Conservation (phyloP, 2,797 vertebrate genomes). For the Lemur catta region DNA sequence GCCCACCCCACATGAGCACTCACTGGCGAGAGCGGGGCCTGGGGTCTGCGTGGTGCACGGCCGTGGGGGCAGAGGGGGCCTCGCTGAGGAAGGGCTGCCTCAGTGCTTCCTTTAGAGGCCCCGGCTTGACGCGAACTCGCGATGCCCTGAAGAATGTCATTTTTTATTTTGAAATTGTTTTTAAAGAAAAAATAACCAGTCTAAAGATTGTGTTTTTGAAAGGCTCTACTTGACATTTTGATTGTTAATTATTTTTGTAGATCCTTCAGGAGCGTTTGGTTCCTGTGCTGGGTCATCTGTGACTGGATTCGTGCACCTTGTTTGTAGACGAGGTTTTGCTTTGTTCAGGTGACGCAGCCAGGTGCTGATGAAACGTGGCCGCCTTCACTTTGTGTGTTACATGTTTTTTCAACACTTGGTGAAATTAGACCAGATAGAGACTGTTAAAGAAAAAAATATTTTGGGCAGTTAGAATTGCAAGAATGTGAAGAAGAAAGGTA, state of each 20-base stretch:
- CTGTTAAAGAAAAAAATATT: too few species aligned
- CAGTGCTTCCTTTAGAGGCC: neutral
- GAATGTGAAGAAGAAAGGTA: neutral
- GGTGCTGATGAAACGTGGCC: neutral
- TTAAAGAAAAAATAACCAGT: neutral
- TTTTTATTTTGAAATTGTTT: neutral
- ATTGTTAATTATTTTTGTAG: neutral
- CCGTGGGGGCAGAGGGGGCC: fast-evolving
- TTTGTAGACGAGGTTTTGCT: neutral
- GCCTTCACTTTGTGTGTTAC: neutral
- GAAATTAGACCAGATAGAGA: neutral
- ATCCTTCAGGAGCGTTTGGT: neutral
- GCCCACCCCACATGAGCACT: fast-evolving
- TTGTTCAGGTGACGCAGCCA: neutral
- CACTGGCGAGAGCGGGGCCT: too few species aligned
- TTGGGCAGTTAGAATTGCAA: neutral
- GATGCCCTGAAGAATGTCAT: neutral
- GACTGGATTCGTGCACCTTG: neutral
- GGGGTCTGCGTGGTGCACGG: neutral
- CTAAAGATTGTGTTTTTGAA: neutral
- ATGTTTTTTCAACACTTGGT: neutral
- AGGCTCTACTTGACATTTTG: neutral
- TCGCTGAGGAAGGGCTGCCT: neutral
- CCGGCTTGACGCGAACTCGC: neutral
- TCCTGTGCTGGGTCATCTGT: neutral